Conservation (phyloP, 1,140 invertebrate species). For the Caenorhabditis latens region DNA sequence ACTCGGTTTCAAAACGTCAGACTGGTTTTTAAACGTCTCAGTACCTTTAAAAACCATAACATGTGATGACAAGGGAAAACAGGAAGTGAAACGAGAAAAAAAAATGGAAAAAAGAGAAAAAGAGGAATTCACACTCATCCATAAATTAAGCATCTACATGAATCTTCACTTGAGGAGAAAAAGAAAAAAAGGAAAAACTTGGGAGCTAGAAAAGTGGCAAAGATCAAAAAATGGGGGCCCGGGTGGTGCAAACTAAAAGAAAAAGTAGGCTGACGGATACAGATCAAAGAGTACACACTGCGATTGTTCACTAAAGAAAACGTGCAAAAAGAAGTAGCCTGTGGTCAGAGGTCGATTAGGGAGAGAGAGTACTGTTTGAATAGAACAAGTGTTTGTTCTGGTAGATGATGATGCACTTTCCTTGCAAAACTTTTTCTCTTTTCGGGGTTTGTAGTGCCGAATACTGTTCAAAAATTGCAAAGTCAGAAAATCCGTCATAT, state of each 20-base stretch:
- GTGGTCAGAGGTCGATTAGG: not conserved
- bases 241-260: not conserved
- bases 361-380: not conserved
- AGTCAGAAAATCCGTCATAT: too few species aligned
- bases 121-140: constrained; percentile 4
- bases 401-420: not conserved
- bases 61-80: too few species aligned
- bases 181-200: not conserved
- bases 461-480: too few species aligned
- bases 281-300: constrained; percentile 4
- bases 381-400: constrained; percentile 36
- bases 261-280: not conserved
- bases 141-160: not conserved
- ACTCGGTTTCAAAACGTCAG: too few species aligned
- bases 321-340: constrained; percentile 15
- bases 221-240: constrained; percentile 23
- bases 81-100: not conserved
- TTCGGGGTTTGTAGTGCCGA: too few species aligned
- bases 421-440: too few species aligned
- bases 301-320: not conserved
- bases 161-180: not conserved
- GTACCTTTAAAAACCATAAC: too few species aligned
- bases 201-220: constrained; percentile 9
- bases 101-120: not conserved
- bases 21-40: too few species aligned